A percentile compares a stretch with the other conserved stretches of the same genome.
phyloP scores from a whole-genome alignment of 2,888 invertebrate species.

The Lasioglossum calceatum region DNA sequence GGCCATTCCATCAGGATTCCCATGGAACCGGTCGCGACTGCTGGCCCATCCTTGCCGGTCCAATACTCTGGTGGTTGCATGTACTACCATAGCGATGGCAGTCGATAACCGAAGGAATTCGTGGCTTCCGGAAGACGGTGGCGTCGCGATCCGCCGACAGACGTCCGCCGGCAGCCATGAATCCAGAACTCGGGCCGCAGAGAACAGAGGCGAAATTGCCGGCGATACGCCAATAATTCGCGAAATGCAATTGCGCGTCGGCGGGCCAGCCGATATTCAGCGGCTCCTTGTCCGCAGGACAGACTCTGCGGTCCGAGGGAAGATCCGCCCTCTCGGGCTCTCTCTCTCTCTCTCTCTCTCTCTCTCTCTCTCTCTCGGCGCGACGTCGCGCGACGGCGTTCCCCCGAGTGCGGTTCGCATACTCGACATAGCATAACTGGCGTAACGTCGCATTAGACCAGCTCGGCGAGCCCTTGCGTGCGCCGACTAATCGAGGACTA shows the following conservation, averaged over 20 bases:
- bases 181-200: constrained; percentile 20
- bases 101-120: constrained; percentile 52
- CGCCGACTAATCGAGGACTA: constrained; percentile 39
- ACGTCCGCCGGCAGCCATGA: constrained; percentile 18
- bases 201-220: constrained; percentile 57
- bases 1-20: constrained; percentile 1
- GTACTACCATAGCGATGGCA: neutral
- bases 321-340: constrained; percentile 14
- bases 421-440: constrained; percentile 76
- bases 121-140: constrained; percentile 40
- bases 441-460: constrained; percentile 72
- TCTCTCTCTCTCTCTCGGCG: neutral
- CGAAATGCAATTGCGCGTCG: constrained; percentile 65
- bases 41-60: neutral
- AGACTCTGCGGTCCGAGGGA: constrained; percentile 55
- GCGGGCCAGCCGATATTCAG: constrained; percentile 21
- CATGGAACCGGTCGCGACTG: neutral
- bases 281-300: constrained; percentile 41
- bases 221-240: constrained; percentile 71
- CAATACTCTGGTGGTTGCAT: neutral
- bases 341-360: neutral
- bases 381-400: constrained; percentile 36
- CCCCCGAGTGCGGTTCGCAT: constrained; percentile 73
- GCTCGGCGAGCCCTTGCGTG: constrained; percentile 1
- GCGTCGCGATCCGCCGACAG: neutral